Percentiles rank a stretch among this genome's conserved stretches.
phyloP scores from a whole-genome alignment of 2,113 vertebrate species.

The Austrofundulus limnaeus region DNA sequence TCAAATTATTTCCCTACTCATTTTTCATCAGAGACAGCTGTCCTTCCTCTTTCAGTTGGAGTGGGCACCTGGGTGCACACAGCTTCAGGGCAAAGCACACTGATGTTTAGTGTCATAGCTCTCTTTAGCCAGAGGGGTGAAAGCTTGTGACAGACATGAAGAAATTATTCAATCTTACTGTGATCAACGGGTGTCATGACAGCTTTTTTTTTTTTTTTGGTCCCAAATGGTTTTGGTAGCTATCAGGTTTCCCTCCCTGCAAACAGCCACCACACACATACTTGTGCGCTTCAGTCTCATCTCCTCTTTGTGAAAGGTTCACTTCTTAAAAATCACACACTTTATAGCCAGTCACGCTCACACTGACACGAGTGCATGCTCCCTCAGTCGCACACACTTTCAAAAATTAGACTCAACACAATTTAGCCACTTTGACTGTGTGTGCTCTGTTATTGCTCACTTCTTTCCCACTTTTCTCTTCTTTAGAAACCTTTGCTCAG shows the following conservation, averaged over 20 bases:
- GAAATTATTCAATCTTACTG: slow-evolving; percentile 16
- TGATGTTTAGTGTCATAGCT: slow-evolving; percentile 39
- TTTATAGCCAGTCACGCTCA: slow-evolving; percentile 24
- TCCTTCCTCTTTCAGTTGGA: slow-evolving; percentile 28
- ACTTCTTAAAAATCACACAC: slow-evolving; percentile 30
- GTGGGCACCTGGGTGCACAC: slow-evolving; percentile 21
- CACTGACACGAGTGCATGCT: slow-evolving; percentile 14
- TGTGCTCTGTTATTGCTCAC: slow-evolving; percentile 49
- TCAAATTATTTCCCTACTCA: slow-evolving; percentile 40
- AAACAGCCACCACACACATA: not conserved
- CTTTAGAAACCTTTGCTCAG: slow-evolving; percentile 70
- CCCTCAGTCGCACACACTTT: slow-evolving; percentile 21
- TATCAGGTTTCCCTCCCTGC: not conserved
- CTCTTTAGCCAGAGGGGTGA: slow-evolving; percentile 43
- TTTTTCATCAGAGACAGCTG: slow-evolving; percentile 39
- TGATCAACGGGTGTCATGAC: slow-evolving; percentile 2
- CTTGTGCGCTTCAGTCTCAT: slow-evolving; percentile 11
- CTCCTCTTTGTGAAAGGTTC: slow-evolving; percentile 23
- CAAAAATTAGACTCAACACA: slow-evolving; percentile 28
- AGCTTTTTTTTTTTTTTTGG: slow-evolving; percentile 10
- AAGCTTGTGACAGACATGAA: slow-evolving; percentile 29
- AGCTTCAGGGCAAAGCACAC: slow-evolving; percentile 40
- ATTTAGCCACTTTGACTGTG: slow-evolving; percentile 29
- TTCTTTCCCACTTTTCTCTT: slow-evolving; percentile 51
- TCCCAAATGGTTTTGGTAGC: not conserved